Evolutionary conservation across 2,888 invertebrate species (phyloP), one percentile per base, ranked within the genome.

Genomic region (Camptogramma bilineatum): DNA sequence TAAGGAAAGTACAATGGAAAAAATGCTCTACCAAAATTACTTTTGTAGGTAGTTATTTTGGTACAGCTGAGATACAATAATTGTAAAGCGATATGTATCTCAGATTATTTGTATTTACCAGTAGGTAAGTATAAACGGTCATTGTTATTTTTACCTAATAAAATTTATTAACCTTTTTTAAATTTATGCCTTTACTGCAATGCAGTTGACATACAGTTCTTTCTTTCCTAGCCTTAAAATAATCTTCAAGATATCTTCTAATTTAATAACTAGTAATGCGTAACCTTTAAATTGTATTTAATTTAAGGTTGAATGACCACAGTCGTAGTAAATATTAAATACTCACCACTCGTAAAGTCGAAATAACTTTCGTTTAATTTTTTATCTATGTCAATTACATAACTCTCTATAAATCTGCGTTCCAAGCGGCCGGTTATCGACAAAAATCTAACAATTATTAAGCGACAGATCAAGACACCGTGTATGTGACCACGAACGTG

Each of bases 401-500:
- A 34, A 31, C 52, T 54, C 8, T 18, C 34, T 39, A 68, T 62
- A 56, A 58, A 65, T 70, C 50, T 47, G 44, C 21, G 53, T 59
- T 24, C 34, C 47, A 60, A 57, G 62, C 48, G 28, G 55, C 39
- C 50, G 44, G 56, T 56, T 60, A 62, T 64, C 64, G 55, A 70
- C 47, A 59, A 53, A 53, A 63, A 66, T 60, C 60, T 60, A 39
- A 66, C 59, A 62, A 61, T 54, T 53, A 61, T 66, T 62, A 58
- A 52, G 56, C 51, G 55, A 67, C 60, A 67, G 63, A 62, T 58
- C 53, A 61, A 46, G 48, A 47, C 56, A 39, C 48, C 39, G 44
- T 51, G 76, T 78, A 74, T 79, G 74, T 76, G 77, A 73, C 78
- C 76, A 81, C 74, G 76, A 81, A 84, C 90, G 90, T 90, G 90